Evolutionary conservation across 1,140 invertebrate species (phyloP).

Genomic region (Diachasma alloeum): DNA sequence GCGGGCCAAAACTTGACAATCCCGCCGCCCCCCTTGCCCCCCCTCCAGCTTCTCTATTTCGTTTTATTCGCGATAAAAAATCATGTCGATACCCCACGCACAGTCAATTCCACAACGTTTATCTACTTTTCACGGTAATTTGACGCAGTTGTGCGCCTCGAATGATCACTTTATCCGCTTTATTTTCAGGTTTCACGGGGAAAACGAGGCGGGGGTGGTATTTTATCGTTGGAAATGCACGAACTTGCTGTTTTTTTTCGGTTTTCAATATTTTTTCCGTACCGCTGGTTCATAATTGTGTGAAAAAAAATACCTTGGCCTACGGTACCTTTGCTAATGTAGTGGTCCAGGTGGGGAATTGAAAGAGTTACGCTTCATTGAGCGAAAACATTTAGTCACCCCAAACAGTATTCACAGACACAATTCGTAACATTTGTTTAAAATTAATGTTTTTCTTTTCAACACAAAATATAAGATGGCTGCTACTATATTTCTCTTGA

Average conservation of each 20-base stretch:
- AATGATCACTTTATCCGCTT: neutral
- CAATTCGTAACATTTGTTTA: constrained; percentile 59
- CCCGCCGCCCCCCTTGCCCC: constrained; percentile 6
- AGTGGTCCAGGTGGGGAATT: constrained; percentile 57
- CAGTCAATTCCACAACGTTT: constrained; percentile 12
- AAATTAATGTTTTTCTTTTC: constrained; percentile 63
- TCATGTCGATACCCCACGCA: constrained; percentile 8
- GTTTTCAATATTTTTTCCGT: neutral
- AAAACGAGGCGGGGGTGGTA: too few species aligned
- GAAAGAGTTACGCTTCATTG: constrained; percentile 61
- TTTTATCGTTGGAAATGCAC: too few species aligned
- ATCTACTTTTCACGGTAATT: neutral
- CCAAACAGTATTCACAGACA: constrained; percentile 55
- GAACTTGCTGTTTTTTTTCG: neutral
- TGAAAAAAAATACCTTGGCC: neutral
- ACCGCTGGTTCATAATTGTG: neutral
- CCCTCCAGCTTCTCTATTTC: neutral
- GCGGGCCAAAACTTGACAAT: constrained; percentile 38
- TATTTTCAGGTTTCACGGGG: too few species aligned
- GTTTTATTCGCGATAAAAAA: constrained; percentile 15
- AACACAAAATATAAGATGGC: constrained; percentile 68
- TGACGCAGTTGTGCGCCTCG: neutral
- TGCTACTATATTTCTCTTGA: constrained; percentile 60
- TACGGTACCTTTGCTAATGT: constrained; percentile 62
- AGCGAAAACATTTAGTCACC: constrained; percentile 53